A percentile compares a stretch with the other conserved stretches of the same genome.
These are phyloP conservation scores for Perodicticus potto DNA, from an alignment of 2,797 vertebrate genomes.

Conservation along the genomic window DNA sequence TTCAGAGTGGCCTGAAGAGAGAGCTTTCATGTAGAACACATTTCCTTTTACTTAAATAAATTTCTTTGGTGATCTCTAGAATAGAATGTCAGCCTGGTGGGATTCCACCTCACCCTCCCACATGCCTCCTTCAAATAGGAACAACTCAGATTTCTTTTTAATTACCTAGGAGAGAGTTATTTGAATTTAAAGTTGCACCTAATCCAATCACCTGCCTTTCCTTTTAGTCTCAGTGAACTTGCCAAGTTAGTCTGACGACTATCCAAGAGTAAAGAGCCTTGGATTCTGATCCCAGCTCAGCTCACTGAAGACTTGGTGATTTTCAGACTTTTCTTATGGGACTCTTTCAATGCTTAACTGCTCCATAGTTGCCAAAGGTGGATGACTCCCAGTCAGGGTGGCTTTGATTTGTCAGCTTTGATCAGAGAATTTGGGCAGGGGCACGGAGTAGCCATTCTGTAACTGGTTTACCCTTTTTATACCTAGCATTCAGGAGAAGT, in stretches of 20 bases:
- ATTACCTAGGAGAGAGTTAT: background rate
- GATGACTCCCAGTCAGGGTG: background rate
- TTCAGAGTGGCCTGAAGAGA: background rate
- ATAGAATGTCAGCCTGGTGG: background rate
- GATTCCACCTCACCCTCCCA: too few species aligned
- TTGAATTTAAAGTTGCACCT: background rate
- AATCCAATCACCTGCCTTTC: background rate
- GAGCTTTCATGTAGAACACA: background rate
- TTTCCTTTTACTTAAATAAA: conserved; percentile 5
- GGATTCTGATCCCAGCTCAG: background rate
- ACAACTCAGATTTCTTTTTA: background rate
- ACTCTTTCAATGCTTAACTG: background rate
- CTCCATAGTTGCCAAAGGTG: background rate
- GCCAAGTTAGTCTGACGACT: background rate
- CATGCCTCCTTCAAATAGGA: background rate
- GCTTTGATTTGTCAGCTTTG: background rate
- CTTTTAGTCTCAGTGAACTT: background rate
- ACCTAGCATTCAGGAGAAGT: background rate
- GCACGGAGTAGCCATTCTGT: background rate
- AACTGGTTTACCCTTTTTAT: background rate
- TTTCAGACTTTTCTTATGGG: background rate
- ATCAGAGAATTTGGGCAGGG: background rate
- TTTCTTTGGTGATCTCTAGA: background rate
- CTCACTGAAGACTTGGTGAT: background rate
- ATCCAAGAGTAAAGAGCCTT: background rate